Percentiles rank a stretch among this genome's conserved stretches.
These are phyloP conservation scores for Willowsia nigromaculata DNA, from an alignment of 2,888 invertebrate species.

Conservation along the genomic window DNA sequence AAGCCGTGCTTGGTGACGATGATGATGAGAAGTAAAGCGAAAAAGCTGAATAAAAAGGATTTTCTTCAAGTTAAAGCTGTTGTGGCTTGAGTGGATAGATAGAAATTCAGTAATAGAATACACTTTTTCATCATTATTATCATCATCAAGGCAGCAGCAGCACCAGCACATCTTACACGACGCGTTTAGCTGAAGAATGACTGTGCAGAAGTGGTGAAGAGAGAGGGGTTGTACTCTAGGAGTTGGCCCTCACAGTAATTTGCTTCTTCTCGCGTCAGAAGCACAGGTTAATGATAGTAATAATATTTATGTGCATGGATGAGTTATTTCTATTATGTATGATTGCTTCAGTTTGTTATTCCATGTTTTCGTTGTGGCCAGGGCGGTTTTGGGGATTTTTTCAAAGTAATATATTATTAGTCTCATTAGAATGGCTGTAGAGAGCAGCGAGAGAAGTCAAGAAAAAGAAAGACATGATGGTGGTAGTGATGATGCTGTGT, in stretches of 20 bases:
- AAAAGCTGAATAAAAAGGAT: conserved; percentile 43
- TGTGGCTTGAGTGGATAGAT: conserved; percentile 50
- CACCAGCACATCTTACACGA: conserved; percentile 46
- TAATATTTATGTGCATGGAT: conserved; percentile 73
- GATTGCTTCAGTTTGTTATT: conserved; percentile 62
- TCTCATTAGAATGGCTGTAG: conserved; percentile 58
- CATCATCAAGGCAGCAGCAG: not conserved
- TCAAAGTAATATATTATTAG: conserved; percentile 71
- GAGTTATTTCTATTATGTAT: conserved; percentile 73
- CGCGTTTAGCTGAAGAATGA: conserved; percentile 30
- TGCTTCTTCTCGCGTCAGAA: conserved; percentile 73
- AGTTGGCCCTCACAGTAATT: conserved; percentile 72
- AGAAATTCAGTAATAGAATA: conserved; percentile 56
- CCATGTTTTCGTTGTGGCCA: conserved; percentile 48
- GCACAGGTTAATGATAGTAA: conserved; percentile 74
- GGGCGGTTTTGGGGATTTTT: conserved; percentile 63
- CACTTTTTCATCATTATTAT: conserved; percentile 24
- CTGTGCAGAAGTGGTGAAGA: conserved; percentile 29
- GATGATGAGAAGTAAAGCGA: not conserved
- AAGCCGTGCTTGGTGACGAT: not conserved
- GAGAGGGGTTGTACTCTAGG: conserved; percentile 62
- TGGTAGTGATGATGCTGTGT: conserved; percentile 4
- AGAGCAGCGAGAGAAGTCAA: not conserved
- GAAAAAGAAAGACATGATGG: not conserved
- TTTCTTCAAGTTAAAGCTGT: conserved; percentile 44